These are phyloP conservation scores for Mylabris sibirica DNA, from an alignment of 2,888 invertebrate species.

Conservation along the genomic window DNA sequence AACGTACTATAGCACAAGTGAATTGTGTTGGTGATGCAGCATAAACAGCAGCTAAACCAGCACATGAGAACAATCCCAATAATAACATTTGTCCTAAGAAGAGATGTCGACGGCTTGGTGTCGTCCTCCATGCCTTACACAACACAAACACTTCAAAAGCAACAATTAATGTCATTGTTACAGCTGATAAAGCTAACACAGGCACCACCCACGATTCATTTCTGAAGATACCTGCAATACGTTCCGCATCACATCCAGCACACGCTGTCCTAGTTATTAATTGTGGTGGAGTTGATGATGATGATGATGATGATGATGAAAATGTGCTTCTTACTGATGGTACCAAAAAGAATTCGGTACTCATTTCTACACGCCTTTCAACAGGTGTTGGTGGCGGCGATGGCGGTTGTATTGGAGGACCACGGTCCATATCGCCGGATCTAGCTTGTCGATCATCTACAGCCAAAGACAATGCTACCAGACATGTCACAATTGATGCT, in stretches of 20 bases:
- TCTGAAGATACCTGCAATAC: conserved; percentile 60
- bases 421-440: conserved; percentile 52
- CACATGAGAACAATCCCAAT: conserved; percentile 82
- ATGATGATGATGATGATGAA: conserved; percentile 51
- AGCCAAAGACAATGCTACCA: conserved; percentile 45
- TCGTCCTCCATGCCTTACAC: conserved; percentile 83
- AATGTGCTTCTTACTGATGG: conserved; percentile 66
- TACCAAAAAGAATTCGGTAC: conserved; percentile 84
- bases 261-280: conserved; percentile 58
- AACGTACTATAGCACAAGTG: conserved; percentile 82
- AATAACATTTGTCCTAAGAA: conserved; percentile 88
- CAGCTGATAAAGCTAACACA: conserved; percentile 81
- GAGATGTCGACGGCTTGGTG: conserved; percentile 83
- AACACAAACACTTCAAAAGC: conserved; percentile 90
- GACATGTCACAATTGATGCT: conserved; percentile 46
- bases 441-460: conserved; percentile 50
- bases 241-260: conserved; percentile 46
- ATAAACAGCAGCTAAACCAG: conserved; percentile 79
- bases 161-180: conserved; percentile 84
- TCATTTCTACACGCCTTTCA: conserved; percentile 74
- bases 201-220: conserved; percentile 92
- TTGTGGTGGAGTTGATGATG: conserved; percentile 45
- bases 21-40: conserved; percentile 80
- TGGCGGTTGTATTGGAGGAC: conserved; percentile 39
- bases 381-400: conserved; percentile 42